Base-by-base conservation (phyloP, 2,113 vertebrate genomes). In the Otis tarda region DNA sequence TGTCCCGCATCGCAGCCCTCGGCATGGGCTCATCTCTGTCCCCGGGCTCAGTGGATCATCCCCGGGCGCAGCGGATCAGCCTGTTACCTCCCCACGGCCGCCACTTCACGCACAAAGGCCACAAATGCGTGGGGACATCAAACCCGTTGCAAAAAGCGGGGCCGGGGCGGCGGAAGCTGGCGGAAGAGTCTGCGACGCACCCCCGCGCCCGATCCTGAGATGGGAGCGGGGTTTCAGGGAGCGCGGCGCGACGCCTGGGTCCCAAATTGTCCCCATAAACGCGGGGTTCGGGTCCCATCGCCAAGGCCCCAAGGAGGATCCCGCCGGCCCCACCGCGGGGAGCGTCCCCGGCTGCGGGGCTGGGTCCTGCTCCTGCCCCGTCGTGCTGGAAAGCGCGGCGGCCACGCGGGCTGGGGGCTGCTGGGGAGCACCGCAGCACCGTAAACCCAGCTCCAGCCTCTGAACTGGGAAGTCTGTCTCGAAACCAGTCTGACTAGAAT, bases 401-500 rank as follows among this genome's bases (percentile, higher is more conserved):
- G 59, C 59, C 1, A 17, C 52, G n/a, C 6, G 31, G 47, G 14
- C 7, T 5, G 47, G 41, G 41, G 59, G 71, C 35, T n/a, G 33
- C 74, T 1, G 14, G 61, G 20, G 50, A 52, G 50, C 56, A 49
- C 74, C 0, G 0, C 35, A 77, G 83, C 76, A 17, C 87, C 67
- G 33, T n/a, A n/a, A 84, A 41, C 65, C 88, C 57, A 14, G 67
- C 57, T 90, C 82, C 78, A 76, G 78, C 74, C 73, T 71, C 71
- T 2, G 60, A 87, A 91, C 92, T 94, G 94, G 94, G 95, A 90
- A 96, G 90, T 60, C 85, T 82, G 57, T 94, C 92, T 92, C 7
- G 24, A 96, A 97, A 97, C 96, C 95, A 94, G 95, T 97, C 79
- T 0, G 79, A 97, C 96, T 82, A 91, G 96, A 97, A 95, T 89